Conservation (phyloP, 1,140 invertebrate species). For the Marisa cornuarietis region DNA sequence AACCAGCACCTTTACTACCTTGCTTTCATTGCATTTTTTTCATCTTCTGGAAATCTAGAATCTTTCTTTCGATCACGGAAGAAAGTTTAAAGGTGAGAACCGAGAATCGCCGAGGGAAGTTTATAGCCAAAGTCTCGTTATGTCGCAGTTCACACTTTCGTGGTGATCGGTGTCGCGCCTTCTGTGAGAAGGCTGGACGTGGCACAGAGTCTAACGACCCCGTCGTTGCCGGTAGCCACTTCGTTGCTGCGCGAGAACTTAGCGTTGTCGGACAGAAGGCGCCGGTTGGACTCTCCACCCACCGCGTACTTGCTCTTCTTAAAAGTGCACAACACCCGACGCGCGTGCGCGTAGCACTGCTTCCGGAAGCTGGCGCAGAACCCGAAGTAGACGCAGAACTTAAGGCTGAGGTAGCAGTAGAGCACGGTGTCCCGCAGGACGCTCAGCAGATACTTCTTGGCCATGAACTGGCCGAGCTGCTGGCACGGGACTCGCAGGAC, state of each 20-base stretch:
- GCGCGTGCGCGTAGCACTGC: background rate
- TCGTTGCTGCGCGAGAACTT: background rate
- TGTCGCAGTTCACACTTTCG: too few species aligned
- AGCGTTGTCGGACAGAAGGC: background rate
- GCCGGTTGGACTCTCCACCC: background rate
- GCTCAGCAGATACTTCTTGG: conserved; percentile 17
- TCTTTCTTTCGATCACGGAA: too few species aligned
- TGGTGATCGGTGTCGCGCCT: too few species aligned
- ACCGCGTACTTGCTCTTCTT: background rate
- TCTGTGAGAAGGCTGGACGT: too few species aligned
- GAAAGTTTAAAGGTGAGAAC: too few species aligned
- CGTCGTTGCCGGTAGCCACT: background rate
- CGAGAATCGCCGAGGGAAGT: too few species aligned
- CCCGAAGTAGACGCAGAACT: conserved; percentile 43
- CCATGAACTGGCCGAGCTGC: background rate
- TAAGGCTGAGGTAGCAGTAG: conserved; percentile 46
- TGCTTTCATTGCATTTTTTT: too few species aligned
- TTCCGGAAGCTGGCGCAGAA: conserved; percentile 38
- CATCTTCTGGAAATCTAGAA: too few species aligned
- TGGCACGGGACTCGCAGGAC: conserved; percentile 31
- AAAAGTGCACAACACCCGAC: background rate
- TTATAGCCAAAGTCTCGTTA: too few species aligned
- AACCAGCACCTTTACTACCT: too few species aligned
- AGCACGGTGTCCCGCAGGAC: conserved; percentile 33
- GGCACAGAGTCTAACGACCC: background rate